Percentiles rank a stretch among this genome's conserved stretches.
Conservation (phyloP, 2,888 invertebrate genomes). For the Heteromurus nitidus region DNA sequence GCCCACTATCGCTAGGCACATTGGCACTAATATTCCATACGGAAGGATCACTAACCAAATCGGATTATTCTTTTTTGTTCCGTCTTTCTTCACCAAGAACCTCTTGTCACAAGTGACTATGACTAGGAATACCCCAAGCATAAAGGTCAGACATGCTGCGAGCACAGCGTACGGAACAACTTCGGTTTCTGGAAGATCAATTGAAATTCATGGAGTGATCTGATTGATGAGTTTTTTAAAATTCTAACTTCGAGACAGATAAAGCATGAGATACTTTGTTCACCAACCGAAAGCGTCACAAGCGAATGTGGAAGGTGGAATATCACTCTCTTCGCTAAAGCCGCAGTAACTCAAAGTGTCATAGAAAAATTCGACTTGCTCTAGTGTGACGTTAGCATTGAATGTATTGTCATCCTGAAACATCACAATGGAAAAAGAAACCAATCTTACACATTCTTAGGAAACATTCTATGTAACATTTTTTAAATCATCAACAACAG, state of each 20-base stretch:
- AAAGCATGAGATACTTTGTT: too few species aligned
- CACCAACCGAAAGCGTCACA: constrained; percentile 19
- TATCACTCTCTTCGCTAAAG: constrained; percentile 36
- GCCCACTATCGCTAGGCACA: constrained; percentile 21
- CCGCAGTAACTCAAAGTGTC: constrained; percentile 31
- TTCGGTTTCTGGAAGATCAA: constrained; percentile 14
- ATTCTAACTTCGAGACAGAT: too few species aligned
- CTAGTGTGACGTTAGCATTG: constrained; percentile 18
- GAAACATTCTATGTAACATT: neutral
- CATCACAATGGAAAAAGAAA: neutral
- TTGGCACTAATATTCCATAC: constrained; percentile 26
- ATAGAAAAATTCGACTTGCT: constrained; percentile 44
- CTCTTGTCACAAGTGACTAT: constrained; percentile 17
- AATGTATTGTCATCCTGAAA: constrained; percentile 29
- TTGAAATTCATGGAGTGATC: too few species aligned
- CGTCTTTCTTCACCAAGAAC: neutral
- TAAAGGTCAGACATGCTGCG: constrained; percentile 1
- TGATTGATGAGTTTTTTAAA: too few species aligned
- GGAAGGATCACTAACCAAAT: constrained; percentile 7
- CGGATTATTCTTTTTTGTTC: neutral
- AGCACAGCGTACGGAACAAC: constrained; percentile 21
- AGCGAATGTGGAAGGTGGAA: constrained; percentile 18
- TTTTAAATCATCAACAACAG: too few species aligned
- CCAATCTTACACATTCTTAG: too few species aligned
- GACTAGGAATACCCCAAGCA: constrained; percentile 22